These are phyloP conservation scores for Gadus chalcogrammus DNA, from an alignment of 2,113 vertebrate species.

Conservation along the genomic window DNA sequence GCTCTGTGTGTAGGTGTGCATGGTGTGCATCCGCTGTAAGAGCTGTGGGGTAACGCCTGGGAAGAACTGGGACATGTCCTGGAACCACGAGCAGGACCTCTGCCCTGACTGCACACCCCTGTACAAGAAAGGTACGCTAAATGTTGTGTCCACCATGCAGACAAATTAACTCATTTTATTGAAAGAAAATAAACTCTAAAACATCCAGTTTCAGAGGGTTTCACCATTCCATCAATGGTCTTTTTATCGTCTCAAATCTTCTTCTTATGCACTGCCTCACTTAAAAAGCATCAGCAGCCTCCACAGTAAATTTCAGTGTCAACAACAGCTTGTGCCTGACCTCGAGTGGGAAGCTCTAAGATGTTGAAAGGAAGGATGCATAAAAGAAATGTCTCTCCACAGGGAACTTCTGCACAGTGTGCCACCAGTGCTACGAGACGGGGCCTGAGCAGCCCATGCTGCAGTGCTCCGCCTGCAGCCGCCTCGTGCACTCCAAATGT, in stretches of 20 bases:
- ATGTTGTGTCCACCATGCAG: not conserved
- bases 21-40: slow-evolving; percentile 87
- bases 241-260: no score
- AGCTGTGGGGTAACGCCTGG: slow-evolving; percentile 88
- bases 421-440: slow-evolving; percentile 81
- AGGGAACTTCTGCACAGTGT: slow-evolving; percentile 87
- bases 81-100: slow-evolving; percentile 82
- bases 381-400: not conserved
- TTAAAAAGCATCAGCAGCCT: not conserved
- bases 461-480: slow-evolving; percentile 80
- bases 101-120: slow-evolving; percentile 82
- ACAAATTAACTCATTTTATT: not conserved
- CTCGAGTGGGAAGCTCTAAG: not conserved
- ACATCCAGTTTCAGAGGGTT: not conserved
- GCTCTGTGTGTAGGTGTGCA: slow-evolving; percentile 76
- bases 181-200: not conserved
- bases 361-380: no score
- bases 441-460: slow-evolving; percentile 81
- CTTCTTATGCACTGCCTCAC: no score
- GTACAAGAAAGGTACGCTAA: slow-evolving; percentile 76
- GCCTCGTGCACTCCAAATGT: slow-evolving; percentile 88
- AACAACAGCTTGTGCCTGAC: slow-evolving; percentile 4
- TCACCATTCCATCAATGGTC: not conserved
- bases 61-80: slow-evolving; percentile 78
- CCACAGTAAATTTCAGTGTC: no score